Base-by-base conservation (phyloP, 1,140 invertebrate species). In the Drosophila arawakana region DNA sequence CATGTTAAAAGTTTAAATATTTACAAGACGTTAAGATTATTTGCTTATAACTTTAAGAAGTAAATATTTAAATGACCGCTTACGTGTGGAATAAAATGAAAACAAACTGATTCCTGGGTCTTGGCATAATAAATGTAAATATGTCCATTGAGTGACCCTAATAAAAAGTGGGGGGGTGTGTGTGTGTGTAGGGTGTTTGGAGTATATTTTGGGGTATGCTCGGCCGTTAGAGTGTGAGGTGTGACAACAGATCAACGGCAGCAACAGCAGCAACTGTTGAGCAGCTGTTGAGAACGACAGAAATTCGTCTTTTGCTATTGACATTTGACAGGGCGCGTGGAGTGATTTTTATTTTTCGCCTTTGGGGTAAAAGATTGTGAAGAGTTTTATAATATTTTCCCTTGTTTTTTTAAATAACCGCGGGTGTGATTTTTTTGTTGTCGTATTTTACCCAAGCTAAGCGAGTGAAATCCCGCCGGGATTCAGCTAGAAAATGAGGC, bases 271-370 rank as follows among this genome's bases (percentile, higher is more conserved):
- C 35, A 62, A 25, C 11, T n/a, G 15, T 18, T 62, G 58, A 86
- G 82, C 72, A 81, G 79, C 82, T 86, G 82, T 81, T 66, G 76
- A 54, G 25, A 41, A 73, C 59, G 54, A 69, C 47, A 44, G 21
- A 55, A 65, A 37, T 7, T 46, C 13, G 8, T 37, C 43, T 37
- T 58, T 91, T 91, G 88, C 83, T 91, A 80, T 88, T 91, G 88
- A 91, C 88, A 81, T 91, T 91, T 91, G 88, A 91, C 88, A 91
- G 76, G 49, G 85, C 70, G 81, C 73, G 65, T 81, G 69, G 81
- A 71, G 43, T 44, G 69, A 30, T 30, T 30, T 30, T 30, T 30
- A 30, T 30, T 30, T 30, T 46, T 43, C 66, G 65, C 80, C 83
- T 11, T 9, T 43, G 68, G 82, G 70, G 21, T 11, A 37, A 49